Percentiles rank a stretch among this genome's conserved stretches.
Evolutionary conservation across 2,888 invertebrate genomes (phyloP).

Genomic region (Acrobasis consociella): DNA sequence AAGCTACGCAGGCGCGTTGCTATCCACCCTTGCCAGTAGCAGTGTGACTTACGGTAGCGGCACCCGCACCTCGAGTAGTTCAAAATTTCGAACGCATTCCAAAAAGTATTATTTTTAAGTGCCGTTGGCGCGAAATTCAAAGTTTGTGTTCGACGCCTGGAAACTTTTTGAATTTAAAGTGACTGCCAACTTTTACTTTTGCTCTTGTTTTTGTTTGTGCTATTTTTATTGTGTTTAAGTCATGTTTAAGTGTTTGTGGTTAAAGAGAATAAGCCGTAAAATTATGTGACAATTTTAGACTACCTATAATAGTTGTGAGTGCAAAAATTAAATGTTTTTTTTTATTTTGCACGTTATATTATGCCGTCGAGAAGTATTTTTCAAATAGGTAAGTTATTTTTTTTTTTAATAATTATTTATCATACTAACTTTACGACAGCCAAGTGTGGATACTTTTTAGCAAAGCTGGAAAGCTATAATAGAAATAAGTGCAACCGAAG

Average conservation of each 20-base stretch:
- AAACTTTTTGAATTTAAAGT: conserved; percentile 30
- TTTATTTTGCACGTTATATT: neutral
- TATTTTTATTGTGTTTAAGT: conserved; percentile 43
- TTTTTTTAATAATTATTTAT: neutral
- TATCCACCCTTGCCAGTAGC: conserved; percentile 66
- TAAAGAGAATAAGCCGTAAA: neutral
- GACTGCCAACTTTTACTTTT: conserved; percentile 31
- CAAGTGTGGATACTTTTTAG: neutral
- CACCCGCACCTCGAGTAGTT: conserved; percentile 51
- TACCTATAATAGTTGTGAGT: neutral
- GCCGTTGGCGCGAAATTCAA: conserved; percentile 26
- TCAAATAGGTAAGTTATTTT: neutral
- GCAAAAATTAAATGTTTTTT: neutral
- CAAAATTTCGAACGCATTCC: conserved; percentile 39
- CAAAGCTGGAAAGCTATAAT: no score
- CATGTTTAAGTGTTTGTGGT: conserved; percentile 23
- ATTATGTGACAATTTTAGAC: neutral
- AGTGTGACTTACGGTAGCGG: conserved; percentile 57
- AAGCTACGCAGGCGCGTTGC: conserved; percentile 76
- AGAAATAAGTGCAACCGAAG: no score
- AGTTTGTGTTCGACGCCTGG: conserved; percentile 28
- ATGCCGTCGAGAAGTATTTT: neutral
- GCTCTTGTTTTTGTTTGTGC: conserved; percentile 34
- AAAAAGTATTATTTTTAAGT: conserved; percentile 26
- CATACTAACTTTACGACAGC: neutral